These are phyloP conservation scores for Patagioenas fasciata DNA, from an alignment of 2,113 vertebrate genomes.

Conservation along the genomic window DNA sequence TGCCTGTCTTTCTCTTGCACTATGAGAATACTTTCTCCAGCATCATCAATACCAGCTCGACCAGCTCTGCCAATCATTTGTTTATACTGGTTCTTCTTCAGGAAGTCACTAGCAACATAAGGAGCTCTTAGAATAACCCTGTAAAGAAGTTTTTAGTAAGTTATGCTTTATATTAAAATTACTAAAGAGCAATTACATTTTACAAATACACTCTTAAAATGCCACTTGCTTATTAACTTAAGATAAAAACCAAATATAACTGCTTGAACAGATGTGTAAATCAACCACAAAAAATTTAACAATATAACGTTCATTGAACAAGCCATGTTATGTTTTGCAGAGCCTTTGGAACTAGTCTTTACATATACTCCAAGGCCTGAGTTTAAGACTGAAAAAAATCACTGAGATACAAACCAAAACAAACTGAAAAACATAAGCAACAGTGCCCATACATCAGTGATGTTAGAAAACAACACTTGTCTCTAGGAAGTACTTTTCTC, in stretches of 20 bases:
- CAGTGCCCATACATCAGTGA: neutral
- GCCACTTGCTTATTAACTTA: neutral
- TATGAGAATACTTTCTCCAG: constrained; percentile 93
- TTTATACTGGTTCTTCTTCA: constrained; percentile 93
- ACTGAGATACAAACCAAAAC: neutral
- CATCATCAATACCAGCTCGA: constrained; percentile 89
- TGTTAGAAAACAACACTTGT: neutral
- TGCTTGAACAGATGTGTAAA: neutral
- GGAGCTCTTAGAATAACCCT: constrained; percentile 95
- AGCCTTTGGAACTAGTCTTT: neutral
- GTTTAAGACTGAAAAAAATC: neutral
- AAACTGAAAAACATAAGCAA: neutral
- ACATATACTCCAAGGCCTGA: neutral
- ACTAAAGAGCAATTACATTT: neutral
- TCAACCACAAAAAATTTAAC: neutral
- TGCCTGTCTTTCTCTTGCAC: constrained; percentile 87
- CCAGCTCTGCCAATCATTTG: constrained; percentile 97
- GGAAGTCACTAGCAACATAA: constrained; percentile 87
- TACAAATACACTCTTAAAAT: neutral
- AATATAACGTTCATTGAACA: neutral
- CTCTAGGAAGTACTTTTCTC: neutral
- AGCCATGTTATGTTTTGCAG: neutral
- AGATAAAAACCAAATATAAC: neutral
- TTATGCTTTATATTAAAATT: neutral
- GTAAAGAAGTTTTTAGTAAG: neutral